Evolutionary conservation across 2,888 invertebrate species (phyloP).

Genomic region (Acanthoscelides obtectus): DNA sequence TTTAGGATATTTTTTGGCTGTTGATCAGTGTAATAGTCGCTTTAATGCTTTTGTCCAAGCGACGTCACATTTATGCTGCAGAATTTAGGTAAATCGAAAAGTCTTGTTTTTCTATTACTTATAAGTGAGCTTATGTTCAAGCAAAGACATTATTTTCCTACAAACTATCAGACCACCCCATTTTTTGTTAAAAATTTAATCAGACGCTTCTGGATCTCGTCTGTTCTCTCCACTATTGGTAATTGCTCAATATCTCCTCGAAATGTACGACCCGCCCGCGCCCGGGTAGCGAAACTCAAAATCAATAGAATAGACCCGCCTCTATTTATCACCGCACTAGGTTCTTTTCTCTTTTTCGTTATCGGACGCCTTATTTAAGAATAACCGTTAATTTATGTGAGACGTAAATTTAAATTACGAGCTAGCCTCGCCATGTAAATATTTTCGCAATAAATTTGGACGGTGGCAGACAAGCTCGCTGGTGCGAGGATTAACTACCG

Average conservation of each 20-base stretch:
- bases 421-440: neutral
- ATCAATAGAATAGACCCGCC: neutral
- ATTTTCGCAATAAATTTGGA: neutral
- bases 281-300: neutral
- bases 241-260: neutral
- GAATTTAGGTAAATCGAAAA: no score
- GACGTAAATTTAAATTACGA: neutral
- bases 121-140: no score
- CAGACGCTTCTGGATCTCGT: neutral
- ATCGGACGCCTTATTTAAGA: neutral
- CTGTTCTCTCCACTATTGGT: neutral
- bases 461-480: neutral
- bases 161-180: no score
- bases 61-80: no score
- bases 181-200: no score
- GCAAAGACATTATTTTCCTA: no score
- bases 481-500: neutral
- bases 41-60: no score
- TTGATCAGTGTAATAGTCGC: no score
- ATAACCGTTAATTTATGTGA: neutral
- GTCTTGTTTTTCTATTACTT: no score
- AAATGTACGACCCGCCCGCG: neutral
- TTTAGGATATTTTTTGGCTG: no score
- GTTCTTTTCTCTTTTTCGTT: neutral
- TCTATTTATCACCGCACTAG: neutral